Evolutionary conservation across 2,888 invertebrate species (phyloP).

Genomic region (Eupithecia abbreviata): DNA sequence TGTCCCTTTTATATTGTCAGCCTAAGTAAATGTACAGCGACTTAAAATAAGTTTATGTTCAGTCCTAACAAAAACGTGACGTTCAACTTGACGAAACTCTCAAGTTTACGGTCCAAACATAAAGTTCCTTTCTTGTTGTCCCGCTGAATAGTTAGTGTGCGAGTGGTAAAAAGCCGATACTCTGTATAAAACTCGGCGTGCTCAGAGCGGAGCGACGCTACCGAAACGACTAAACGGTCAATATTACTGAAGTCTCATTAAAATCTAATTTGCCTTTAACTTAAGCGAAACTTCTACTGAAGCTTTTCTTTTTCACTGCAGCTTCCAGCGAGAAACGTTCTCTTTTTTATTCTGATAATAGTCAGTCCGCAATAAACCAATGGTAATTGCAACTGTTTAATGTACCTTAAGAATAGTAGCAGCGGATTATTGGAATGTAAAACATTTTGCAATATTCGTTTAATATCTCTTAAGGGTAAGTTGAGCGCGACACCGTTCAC

Average conservation of each 20-base stretch:
- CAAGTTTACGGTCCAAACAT: slow-evolving; percentile 30
- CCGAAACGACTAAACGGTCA: slow-evolving; percentile 48
- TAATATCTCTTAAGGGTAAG: slow-evolving; percentile 55
- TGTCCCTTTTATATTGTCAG: slow-evolving; percentile 68
- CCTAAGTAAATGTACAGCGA: slow-evolving; percentile 68
- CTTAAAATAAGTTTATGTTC: slow-evolving; percentile 70
- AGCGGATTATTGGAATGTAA: slow-evolving; percentile 34
- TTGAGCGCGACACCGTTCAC: slow-evolving; percentile 64
- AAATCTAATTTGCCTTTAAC: slow-evolving; percentile 66
- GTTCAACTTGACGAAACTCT: slow-evolving; percentile 43
- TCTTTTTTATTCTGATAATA: slow-evolving; percentile 42
- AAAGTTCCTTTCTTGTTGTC: slow-evolving; percentile 31
- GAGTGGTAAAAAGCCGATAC: slow-evolving; percentile 48
- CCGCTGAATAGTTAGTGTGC: slow-evolving; percentile 43
- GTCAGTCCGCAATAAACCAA: slow-evolving; percentile 39
- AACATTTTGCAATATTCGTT: slow-evolving; percentile 50
- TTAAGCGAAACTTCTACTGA: slow-evolving; percentile 56
- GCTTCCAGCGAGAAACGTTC: slow-evolving; percentile 45
- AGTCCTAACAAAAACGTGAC: slow-evolving; percentile 53
- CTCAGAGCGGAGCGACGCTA: slow-evolving; percentile 45
- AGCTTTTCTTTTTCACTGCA: slow-evolving; percentile 57
- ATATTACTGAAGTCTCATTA: slow-evolving; percentile 61
- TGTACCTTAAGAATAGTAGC: slow-evolving; percentile 31
- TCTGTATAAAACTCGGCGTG: slow-evolving; percentile 53
- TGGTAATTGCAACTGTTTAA: slow-evolving; percentile 43